Base-by-base conservation (phyloP, 92 coral and sea anemone genomes). In the Palythoa grandis region DNA sequence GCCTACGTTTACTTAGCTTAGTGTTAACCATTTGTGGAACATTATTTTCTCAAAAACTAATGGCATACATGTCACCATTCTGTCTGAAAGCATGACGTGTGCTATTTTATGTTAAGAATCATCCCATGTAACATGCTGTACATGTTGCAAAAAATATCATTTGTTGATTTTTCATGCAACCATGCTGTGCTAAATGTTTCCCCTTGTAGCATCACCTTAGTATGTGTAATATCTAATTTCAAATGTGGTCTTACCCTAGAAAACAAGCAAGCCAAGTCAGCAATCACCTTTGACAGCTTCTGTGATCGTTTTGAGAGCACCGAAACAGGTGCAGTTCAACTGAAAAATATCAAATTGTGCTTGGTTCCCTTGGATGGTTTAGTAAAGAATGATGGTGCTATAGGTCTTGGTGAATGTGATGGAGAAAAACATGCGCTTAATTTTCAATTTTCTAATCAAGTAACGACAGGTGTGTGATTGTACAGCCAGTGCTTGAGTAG, bases 381-480 rank as follows among this genome's bases (percentile, higher is more conserved):
- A 6, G 74, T 79, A 58, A 79, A 65, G 43, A 65, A 79, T 65
- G 60, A 79, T 40, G 84, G 58, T 39, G 29, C 25, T 79, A 56
- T 79, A 10, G 84, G 35, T 39, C 84, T 79, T 79, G 84, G 84
- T 40, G 73, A 79, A 38, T 79, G 84, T 29, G 63, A 43, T 40
- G 58, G 83, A 35, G 47, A 65, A n/a, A 67, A 79, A 11, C 73
- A 79, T 47, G 12, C 47, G 10, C 22, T 79, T 14, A 29, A 43
- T 35, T 79, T 79, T 25, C 20, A 6, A 3, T 43, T 63, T 2
- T 65, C 84, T 9, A 5, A 1, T 67, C 38, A 24, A 12, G 4
- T 14, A 22, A 8, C 38, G 10, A 3, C 70, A 48, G 79, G 79
- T 75, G 50, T 40, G 60, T 48, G 1, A 20, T 20, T n/a, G 16